Conservation (phyloP, 2,113 vertebrate species). For the Smithornis capensis region DNA sequence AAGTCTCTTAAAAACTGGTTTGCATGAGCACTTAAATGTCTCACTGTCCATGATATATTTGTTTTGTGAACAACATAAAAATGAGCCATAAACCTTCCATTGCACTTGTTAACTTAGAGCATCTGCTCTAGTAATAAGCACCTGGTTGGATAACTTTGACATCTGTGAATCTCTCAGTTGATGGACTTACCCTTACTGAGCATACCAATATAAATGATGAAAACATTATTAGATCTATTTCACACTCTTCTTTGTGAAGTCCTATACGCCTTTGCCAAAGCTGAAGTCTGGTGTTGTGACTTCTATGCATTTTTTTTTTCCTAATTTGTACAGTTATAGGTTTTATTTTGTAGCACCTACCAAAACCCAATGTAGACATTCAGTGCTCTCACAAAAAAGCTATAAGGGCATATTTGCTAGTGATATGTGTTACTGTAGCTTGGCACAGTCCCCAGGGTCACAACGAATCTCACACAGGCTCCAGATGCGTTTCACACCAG, state of each 20-base stretch:
- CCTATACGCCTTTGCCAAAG: not conserved
- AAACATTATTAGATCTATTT: not conserved
- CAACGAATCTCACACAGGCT: no score
- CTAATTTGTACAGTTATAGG: not conserved
- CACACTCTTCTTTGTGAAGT: not conserved
- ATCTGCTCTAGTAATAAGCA: slow-evolving; percentile 16
- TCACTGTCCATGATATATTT: not conserved
- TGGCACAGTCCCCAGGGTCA: no score
- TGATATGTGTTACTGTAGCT: no score
- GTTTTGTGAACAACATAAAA: slow-evolving; percentile 30
- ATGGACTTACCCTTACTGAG: not conserved
- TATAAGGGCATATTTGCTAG: not conserved
- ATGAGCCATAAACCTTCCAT: not conserved
- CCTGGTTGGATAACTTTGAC: slow-evolving; percentile 17
- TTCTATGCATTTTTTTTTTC: not conserved
- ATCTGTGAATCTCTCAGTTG: slow-evolving; percentile 37
- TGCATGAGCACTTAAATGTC: not conserved
- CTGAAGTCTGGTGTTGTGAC: not conserved
- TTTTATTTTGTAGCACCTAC: not conserved
- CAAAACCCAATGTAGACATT: not conserved
- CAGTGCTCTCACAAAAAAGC: not conserved
- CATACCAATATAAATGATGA: not conserved
- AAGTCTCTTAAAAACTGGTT: not conserved
- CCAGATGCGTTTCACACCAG: no score
- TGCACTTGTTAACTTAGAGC: slow-evolving; percentile 4